A percentile compares a stretch with the other conserved stretches of the same genome.
phyloP scores from a whole-genome alignment of 2,113 vertebrate genomes.

The Gnathonemus echidnorhynchus region DNA sequence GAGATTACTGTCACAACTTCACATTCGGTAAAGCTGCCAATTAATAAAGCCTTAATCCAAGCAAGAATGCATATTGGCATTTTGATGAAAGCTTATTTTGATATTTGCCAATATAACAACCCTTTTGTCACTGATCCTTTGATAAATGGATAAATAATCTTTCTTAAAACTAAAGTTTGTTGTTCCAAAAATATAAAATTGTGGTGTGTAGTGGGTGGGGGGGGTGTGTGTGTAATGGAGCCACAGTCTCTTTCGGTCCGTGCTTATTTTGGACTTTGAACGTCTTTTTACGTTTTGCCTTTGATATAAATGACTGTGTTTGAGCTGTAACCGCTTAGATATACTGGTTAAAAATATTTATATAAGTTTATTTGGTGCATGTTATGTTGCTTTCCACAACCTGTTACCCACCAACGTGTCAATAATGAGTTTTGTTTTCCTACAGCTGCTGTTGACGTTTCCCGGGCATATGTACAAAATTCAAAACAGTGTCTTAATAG shows the following conservation, averaged over 20 bases:
- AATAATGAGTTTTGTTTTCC: neutral
- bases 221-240: neutral
- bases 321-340: neutral
- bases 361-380: neutral
- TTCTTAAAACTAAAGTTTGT: neutral
- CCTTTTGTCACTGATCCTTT: neutral
- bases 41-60: neutral
- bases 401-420: neutral
- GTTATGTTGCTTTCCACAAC: neutral
- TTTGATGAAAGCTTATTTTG: neutral
- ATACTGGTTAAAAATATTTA: neutral
- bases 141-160: neutral
- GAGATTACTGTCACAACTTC: neutral
- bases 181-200: neutral
- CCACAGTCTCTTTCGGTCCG: neutral
- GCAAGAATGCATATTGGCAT: neutral
- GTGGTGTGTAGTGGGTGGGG: neutral
- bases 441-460: neutral
- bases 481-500: neutral
- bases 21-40: neutral
- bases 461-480: neutral
- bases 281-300: neutral
- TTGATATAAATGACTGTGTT: neutral
- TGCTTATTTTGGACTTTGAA: neutral
- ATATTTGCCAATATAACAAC: neutral